Evolutionary conservation across 2,113 vertebrate species (phyloP), one percentile per base, ranked within the genome.

Genomic region (Marcusenius ussheri): DNA sequence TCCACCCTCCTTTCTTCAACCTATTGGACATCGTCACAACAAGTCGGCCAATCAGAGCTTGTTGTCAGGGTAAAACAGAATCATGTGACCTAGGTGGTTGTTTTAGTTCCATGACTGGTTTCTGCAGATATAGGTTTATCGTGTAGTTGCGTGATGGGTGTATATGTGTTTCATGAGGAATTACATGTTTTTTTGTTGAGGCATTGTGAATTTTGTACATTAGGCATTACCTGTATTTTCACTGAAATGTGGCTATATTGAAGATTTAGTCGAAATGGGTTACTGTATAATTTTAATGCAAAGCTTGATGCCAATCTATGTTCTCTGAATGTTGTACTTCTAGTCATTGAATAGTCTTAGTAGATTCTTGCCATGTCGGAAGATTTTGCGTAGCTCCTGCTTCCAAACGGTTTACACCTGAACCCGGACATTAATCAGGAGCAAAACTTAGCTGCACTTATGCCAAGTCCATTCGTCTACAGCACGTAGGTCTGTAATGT

Each of bases 11-110:
- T 13, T 45, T 5, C 62, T 13, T 47, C 51, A 39, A 19, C 70
- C 50, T 35, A 83, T 89, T 84, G 77, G 77, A 83, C 47, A 27
- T 27, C 39, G 89, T 89, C 89, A 84, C 80, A 31, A 51, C 51
- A 31, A 50, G 24, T 39, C 10, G n/a, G 7, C 89, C 89, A 84
- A 89, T 89, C 89, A 58, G 35, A 62, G 77, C 49, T 58, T 89
- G 89, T 89, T 58, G 89, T 42, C 51, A 84, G 51, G 89, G 49
- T 83, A 62, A 84, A 87, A 84, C 46, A 46, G 39, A 27, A 39
- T 24, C 35, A 45, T 50, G 70, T 51, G 88, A 27, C 66, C 27
- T 9, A n/a, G 46, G 46, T 39, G 24, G 88, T 47, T 70, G 58
- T 3, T 66, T 15, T 70, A 11, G 58, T 47, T 8, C 24, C 58